Evolutionary conservation across 2,797 vertebrate species (phyloP), one percentile per base, ranked within the genome.

Genomic region (Mycteria americana): DNA sequence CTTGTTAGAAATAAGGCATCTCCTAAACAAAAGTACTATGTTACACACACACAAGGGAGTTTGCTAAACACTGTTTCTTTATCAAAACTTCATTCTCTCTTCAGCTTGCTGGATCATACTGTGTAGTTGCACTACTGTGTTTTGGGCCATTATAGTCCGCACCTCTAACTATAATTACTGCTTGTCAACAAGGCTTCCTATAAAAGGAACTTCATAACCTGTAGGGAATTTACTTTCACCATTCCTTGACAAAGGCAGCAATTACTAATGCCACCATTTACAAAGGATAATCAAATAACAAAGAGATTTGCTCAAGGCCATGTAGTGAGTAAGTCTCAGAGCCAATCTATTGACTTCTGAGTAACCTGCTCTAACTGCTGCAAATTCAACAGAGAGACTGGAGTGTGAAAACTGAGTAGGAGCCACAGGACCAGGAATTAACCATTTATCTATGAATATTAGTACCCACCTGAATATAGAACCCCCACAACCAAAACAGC

Each of bases 201-300:
- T 48, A 85, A 92, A 86, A 95, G 81, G 78, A 91, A 72, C 93
- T 73, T 46, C 37, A 68, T n/a, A 94, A 92, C 94, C 59, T 62
- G 82, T 21, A 85, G 87, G 65, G 87, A 94, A 94, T 94, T 95
- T 54, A 94, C 73, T 93, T 80, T 94, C 77, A 51, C 51, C 39
- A 18, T 70, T 94, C 70, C 91, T 72, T 84, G 64, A 91, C 83
- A 89, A 89, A 96, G 59, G 74, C 62, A 85, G 89, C 91, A 89
- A 69, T 95, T 92, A 94, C 79, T 95, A 92, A 92, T 97, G 89
- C 82, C 79, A 72, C 65, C 85, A 85, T 88, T 94, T 92, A 93
- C 62, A 91, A 84, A 89, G 76, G 78, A 83, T 91, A 97, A 96
- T 96, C 81, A 96, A 96, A 63, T 72, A 91, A 82, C 68, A 88